Evolutionary conservation across 2,113 vertebrate species (phyloP), one percentile per base, ranked within the genome.

Genomic region (Macrotus californicus): DNA sequence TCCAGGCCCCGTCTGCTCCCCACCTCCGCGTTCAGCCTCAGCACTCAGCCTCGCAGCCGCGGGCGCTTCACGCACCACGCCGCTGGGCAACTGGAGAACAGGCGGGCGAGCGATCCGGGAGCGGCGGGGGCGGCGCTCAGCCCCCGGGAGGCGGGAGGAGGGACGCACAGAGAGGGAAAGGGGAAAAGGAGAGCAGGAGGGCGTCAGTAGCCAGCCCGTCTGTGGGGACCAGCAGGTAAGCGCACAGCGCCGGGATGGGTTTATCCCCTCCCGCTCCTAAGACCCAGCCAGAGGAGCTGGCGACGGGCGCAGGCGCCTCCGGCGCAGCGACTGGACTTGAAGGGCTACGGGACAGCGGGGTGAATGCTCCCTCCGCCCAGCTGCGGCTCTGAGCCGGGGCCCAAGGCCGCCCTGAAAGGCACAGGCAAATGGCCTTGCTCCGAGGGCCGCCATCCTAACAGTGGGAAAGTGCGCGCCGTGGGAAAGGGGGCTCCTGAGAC

Each of bases 101-200:
- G 82, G 89, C 43, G 64, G 75, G 54, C 36, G 5, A 87, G 76
- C 67, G 16, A 76, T 41, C 86, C 73, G 73, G 82, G 95, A 95
- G 93, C 83, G 52, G 80, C 76, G 95, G 95, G 95, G 96, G 96
- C 95, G 97, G 95, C 61, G 85, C 91, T 92, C 90, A 85, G 95
- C 61, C 66, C 5, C 48, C 41, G 6, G 80, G 92, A 91, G 70
- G 91, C 67, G 56, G 93, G 91, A 92, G 96, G 95, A 85, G 94
- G 95, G 56, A 73, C 91, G 56, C 41, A 21, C 95, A 69, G 36
- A 2, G 15, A 70, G 52, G 59, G 10, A 94, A 56, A 61, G 43
- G 77, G 85, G 73, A 64, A 75, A 86, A 93, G 84, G 89, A 82
- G 94, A 84, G 93, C 83, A 66, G 52, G 43, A 48, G 46, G 34